phyloP scores from a whole-genome alignment of 2,113 vertebrate species.

The Pteronura brasiliensis region DNA sequence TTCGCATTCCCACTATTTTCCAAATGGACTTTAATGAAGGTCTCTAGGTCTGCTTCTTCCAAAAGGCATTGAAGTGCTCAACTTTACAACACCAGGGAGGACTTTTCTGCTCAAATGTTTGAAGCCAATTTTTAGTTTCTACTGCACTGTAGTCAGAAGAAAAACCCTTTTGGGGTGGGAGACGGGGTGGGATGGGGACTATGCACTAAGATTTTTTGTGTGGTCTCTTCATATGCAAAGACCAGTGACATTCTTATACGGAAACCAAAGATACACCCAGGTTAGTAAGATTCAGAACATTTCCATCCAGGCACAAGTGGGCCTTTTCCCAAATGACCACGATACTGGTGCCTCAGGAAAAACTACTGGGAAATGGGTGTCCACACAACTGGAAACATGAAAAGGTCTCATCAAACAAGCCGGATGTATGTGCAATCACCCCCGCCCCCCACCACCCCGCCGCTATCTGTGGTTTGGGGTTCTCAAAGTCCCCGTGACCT shows the following conservation, averaged over 20 bases:
- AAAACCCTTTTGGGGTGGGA: too few species aligned
- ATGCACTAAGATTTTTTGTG: neutral
- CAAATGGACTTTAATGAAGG: neutral
- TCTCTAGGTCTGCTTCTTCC: neutral
- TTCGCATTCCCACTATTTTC: neutral
- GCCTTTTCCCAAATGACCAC: neutral
- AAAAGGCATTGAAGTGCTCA: neutral
- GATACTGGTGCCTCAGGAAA: rapidly evolving
- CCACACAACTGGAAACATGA: neutral
- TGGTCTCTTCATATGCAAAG: neutral
- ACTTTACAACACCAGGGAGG: neutral
- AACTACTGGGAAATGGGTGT: neutral
- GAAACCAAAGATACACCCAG: rapidly evolving
- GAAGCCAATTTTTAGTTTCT: neutral
- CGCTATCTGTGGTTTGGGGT: neutral
- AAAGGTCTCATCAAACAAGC: neutral
- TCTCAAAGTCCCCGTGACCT: neutral
- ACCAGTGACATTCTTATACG: neutral
- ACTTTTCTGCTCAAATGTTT: neutral
- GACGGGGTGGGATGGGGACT: too few species aligned
- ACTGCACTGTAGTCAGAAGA: neutral
- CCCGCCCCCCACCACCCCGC: neutral
- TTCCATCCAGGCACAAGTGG: neutral
- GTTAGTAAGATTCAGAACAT: neutral
- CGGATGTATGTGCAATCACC: neutral